Evolutionary conservation across 2,888 invertebrate genomes (phyloP), one percentile per base, ranked within the genome.

Genomic region (Rhingia campestris): DNA sequence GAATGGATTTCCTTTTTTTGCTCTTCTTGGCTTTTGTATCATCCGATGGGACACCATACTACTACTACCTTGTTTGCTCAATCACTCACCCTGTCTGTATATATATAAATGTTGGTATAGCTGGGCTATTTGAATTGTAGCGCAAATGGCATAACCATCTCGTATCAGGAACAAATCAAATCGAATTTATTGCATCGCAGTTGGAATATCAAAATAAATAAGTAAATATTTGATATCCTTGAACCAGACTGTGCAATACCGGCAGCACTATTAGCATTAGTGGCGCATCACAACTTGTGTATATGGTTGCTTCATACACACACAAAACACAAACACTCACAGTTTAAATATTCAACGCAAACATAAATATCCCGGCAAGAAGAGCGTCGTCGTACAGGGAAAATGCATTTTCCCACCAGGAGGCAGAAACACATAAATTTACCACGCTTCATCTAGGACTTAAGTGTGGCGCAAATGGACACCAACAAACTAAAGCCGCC

Each of bases 161-260:
- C 58, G 82, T 79, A 82, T 82, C 82, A 82, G 64, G 69, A 74
- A 79, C 82, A 79, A 82, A 80, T 84, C 80, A 80, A 84, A 84
- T 84, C 80, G 84, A 84, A 84, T 84, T 84, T 74, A 80, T 84
- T 80, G 79, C 74, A 80, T 69, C 66, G 74, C 80, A 66, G 63
- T 80, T 74, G 84, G 84, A 75, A 84, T 84, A 84, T 66, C 84
- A 74, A 80, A 84, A 84, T 80, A 80, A 75, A 80, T 80, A 84
- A 69, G 84, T 70, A 84, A 84, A 84, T 80, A 84, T 84, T 84
- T 84, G 84, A 54, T 54, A 61, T 84, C 70, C 74, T 80, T 75
- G 80, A 79, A 58, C 69, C 51, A 7, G 22, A 12, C 51, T 45
- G 22, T 22, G n/a, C 59, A 66, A 43, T 64, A 74, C 10, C 53